These are phyloP conservation scores for Linnaemya vulpina DNA, from an alignment of 2,888 invertebrate species.

Conservation along the genomic window DNA sequence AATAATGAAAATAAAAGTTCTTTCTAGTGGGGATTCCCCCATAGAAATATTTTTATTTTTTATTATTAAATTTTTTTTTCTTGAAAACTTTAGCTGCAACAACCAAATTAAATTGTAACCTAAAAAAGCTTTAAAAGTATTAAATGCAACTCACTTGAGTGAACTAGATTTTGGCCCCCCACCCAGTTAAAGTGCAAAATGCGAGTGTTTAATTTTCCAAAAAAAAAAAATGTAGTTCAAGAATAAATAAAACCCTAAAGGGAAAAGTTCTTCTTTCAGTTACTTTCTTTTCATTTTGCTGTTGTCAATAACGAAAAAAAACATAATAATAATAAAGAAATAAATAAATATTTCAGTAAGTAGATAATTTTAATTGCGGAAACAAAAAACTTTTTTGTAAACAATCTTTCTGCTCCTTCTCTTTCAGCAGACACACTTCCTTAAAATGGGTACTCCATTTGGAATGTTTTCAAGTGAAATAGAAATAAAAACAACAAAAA, in stretches of 20 bases:
- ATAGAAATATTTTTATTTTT: too few relatives aligned
- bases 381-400: conserved; percentile 18
- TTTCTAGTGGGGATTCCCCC: too few relatives aligned
- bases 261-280: conserved; percentile 33
- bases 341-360: background rate
- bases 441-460: background rate
- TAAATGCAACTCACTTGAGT: background rate
- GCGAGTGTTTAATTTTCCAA: conserved; percentile 41
- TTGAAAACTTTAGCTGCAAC: too few relatives aligned
- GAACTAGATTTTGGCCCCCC: background rate
- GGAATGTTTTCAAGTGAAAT: background rate
- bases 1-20: too few relatives aligned
- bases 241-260: conserved; percentile 9
- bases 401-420: background rate
- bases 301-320: conserved; percentile 2
- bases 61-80: too few relatives aligned
- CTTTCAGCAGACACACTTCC: background rate
- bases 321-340: background rate
- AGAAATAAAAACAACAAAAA: background rate
- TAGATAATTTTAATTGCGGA: conserved; percentile 49
- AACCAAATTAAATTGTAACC: too few relatives aligned
- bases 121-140: background rate
- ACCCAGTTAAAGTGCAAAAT: background rate
- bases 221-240: conserved; percentile 12
- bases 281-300: conserved; percentile 1